Base-by-base conservation (phyloP, 2,888 invertebrate species). In the Polydrusus tereticollis region DNA sequence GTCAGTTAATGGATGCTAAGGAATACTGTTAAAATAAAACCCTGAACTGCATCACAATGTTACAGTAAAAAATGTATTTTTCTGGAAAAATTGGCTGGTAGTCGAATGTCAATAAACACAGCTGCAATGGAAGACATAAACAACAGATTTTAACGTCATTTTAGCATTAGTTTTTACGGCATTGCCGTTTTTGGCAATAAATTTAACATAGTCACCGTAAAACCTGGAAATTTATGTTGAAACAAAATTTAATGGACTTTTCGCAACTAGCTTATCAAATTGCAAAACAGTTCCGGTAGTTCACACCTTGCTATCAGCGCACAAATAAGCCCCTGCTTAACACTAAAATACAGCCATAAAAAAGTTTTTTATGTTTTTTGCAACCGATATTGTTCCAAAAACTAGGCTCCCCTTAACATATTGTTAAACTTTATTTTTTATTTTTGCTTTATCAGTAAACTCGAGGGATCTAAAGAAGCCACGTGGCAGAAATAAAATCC, bases 101-200 rank as follows among this genome's bases (percentile, higher is more conserved):
- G 45, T 66, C 57, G 14, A 41, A 43, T 26, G 57, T 57, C 57
- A 55, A 66, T 66, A 52, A 55, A 57, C 43, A 45, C 43, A 29
- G 57, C 65, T 55, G 65, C 23, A 66, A 55, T 26, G 43, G 20
- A 26, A 21, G 20, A 29, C 65, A 65, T 64, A 52, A 64, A 64
- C 50, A 52, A 52, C 52, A 21, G 64, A 20, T 64, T 63, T 63
- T 38, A 60, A 20, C 36, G 38, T 36, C 23, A 60, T 60, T 60
- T 45, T 47, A 62, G n/a, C 16, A 55, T 50, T 55, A 16, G 29
- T 55, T 55, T 55, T 55, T 55, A 55, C 23, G 52, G 18, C 29
- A 18, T 14, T 29, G 29, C 8, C 29, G 29, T 55, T 55, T 50
- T 29, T 55, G 29, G 52, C 16, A 18, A 55, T 55, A 55, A 55